phyloP scores from a whole-genome alignment of 2,888 invertebrate species.

The Tigriopus californicus region DNA sequence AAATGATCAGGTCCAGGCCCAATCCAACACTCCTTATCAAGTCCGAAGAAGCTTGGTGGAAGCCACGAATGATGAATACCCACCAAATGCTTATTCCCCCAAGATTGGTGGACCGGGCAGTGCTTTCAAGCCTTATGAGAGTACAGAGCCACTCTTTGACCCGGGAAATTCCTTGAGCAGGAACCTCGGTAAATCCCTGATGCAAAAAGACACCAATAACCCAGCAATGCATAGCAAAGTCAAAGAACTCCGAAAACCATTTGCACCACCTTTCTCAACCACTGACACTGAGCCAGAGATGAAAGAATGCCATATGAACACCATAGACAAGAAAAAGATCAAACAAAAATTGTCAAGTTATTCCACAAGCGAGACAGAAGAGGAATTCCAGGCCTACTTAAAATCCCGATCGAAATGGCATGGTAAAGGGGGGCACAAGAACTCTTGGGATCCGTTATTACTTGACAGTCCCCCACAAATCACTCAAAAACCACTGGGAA shows the following conservation, averaged over 20 bases:
- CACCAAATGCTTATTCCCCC: not conserved
- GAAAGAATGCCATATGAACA: constrained; percentile 12
- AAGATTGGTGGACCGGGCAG: constrained; percentile 11
- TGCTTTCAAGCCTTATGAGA: constrained; percentile 15
- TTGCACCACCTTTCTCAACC: constrained; percentile 9
- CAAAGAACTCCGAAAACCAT: constrained; percentile 1
- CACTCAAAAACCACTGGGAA: constrained; percentile 11
- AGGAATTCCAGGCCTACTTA: constrained; percentile 12
- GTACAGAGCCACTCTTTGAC: constrained; percentile 11
- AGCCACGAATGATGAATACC: not conserved
- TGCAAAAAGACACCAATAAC: not conserved
- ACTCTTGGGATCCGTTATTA: constrained; percentile 13
- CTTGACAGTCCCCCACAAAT: constrained; percentile 14
- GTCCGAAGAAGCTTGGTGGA: not conserved
- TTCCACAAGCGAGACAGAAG: constrained; percentile 15
- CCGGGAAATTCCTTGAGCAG: not conserved
- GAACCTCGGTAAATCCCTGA: not conserved
- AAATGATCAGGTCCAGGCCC: not conserved
- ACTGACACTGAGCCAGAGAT: constrained; percentile 16
- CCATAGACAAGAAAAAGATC: not conserved
- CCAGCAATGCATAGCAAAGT: constrained; percentile 2
- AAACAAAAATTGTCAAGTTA: constrained; percentile 4
- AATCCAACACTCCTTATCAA: too few relatives aligned
- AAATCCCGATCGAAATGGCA: constrained; percentile 11
- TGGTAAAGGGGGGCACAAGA: constrained; percentile 6